Conservation (phyloP, 2,113 vertebrate genomes). For the Cavia aperea region DNA sequence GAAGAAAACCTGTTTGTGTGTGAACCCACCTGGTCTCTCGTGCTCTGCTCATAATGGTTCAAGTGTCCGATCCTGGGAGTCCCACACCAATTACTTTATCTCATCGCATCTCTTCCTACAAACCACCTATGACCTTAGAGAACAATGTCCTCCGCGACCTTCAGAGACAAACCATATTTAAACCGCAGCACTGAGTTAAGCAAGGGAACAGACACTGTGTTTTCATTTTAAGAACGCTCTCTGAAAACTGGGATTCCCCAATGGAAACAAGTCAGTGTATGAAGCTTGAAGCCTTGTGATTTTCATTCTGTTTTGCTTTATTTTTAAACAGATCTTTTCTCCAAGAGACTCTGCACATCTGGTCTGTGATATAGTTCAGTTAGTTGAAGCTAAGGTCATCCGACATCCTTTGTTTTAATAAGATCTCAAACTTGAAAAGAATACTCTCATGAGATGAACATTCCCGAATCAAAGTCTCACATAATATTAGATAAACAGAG, state of each 20-base stretch:
- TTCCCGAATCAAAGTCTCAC: conserved; percentile 38
- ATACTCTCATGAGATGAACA: conserved; percentile 52
- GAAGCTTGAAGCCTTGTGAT: neutral
- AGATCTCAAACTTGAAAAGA: conserved; percentile 64
- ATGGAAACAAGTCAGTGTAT: neutral
- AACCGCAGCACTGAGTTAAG: neutral
- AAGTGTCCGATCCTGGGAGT: neutral
- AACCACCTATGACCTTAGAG: neutral
- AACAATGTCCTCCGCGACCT: neutral
- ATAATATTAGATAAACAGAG: conserved; percentile 58
- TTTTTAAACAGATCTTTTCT: conserved; percentile 23
- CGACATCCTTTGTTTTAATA: conserved; percentile 61
- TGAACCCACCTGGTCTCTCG: no score
- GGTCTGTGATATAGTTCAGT: conserved; percentile 56
- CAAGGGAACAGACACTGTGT: neutral
- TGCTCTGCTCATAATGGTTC: neutral
- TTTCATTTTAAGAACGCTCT: neutral
- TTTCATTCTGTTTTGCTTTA: conserved; percentile 20
- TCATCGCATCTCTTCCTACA: neutral
- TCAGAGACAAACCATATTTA: neutral
- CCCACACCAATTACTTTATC: neutral
- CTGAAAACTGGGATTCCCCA: neutral
- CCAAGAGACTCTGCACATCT: conserved; percentile 53
- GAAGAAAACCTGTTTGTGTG: neutral
- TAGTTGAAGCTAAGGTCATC: conserved; percentile 57